Conservation (phyloP, 2,113 vertebrate species). For the Neotoma lepida region DNA sequence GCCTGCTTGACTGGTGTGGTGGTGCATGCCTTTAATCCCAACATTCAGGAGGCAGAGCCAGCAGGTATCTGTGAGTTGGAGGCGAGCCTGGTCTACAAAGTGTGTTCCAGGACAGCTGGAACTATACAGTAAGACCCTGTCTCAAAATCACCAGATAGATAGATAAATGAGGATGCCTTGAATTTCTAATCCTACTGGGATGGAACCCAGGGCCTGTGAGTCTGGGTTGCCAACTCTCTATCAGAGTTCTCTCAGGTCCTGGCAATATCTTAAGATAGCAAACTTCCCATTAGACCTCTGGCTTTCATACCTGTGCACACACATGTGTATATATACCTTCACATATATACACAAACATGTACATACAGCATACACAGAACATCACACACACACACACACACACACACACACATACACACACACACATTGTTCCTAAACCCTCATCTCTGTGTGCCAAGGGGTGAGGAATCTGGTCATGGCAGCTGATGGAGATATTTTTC, state of each 20-base stretch:
- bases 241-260: accelerated
- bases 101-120: neutral
- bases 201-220: neutral
- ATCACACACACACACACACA: neutral
- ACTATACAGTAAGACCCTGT: neutral
- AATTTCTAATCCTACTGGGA: neutral
- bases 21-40: neutral
- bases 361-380: neutral
- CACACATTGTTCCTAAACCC: neutral
- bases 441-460: neutral
- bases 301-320: neutral
- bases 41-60: neutral
- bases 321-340: neutral
- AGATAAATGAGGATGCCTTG: neutral
- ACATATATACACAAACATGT: neutral
- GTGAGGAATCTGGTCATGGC: neutral
- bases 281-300: neutral
- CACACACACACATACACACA: neutral
- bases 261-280: neutral
- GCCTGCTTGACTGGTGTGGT: neutral
- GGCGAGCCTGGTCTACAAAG: neutral
- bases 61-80: neutral
- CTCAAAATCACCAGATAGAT: neutral
- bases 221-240: neutral
- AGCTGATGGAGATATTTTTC: no score